Conservation (phyloP, 2,113 vertebrate species). For the Pseudopipra pipra region DNA sequence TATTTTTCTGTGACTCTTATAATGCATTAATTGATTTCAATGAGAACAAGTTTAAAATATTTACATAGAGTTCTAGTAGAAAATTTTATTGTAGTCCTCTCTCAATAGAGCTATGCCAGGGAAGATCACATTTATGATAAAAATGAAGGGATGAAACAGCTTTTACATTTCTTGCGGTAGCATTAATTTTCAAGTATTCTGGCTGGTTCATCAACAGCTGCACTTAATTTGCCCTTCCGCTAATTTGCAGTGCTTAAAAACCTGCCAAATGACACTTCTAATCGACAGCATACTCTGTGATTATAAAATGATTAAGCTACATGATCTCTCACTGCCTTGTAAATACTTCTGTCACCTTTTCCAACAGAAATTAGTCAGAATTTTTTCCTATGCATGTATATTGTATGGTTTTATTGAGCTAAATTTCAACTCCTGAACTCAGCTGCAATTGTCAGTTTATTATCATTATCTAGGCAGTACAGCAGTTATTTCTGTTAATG, state of each 20-base stretch:
- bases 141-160: not conserved
- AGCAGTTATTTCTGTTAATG: not conserved
- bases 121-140: not conserved
- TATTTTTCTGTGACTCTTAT: not conserved
- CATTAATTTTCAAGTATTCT: constrained; percentile 15
- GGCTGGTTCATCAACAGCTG: constrained; percentile 8
- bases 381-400: not conserved
- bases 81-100: not conserved
- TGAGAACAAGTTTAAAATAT: not conserved
- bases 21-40: not conserved
- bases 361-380: not conserved
- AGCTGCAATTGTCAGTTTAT: not conserved
- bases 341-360: constrained; percentile 11
- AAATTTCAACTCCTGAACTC: not conserved
- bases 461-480: not conserved
- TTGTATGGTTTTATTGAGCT: not conserved
- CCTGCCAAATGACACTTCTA: constrained; percentile 11
- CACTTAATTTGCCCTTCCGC: constrained; percentile 20
- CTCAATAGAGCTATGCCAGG: not conserved
- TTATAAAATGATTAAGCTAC: constrained; percentile 42
- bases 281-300: not conserved
- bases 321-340: not conserved
- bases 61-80: not conserved
- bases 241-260: constrained; percentile 42
- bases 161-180: not conserved